Conservation (phyloP, 2,113 vertebrate species). For the Stomatorhinus ivindoensis region DNA sequence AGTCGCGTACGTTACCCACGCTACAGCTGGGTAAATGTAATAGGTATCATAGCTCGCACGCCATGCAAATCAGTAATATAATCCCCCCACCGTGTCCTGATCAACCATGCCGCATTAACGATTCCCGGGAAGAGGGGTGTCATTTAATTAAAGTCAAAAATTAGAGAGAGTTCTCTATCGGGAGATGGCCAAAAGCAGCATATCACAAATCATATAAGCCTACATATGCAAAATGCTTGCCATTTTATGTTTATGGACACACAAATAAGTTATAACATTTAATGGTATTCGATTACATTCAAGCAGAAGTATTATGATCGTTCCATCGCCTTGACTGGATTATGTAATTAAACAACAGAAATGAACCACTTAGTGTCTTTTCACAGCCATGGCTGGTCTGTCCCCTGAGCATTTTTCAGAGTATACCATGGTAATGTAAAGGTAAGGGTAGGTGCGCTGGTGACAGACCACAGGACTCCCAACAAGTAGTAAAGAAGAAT, state of each 20-base stretch:
- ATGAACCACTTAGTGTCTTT: neutral
- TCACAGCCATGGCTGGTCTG: neutral
- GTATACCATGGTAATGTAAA: neutral
- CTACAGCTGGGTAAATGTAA: conserved; percentile 2
- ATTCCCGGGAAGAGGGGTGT: neutral
- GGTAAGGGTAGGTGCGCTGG: neutral
- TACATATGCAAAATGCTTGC: neutral
- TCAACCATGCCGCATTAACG: neutral
- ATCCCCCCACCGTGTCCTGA: neutral
- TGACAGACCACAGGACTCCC: neutral
- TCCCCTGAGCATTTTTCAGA: neutral
- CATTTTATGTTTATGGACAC: neutral
- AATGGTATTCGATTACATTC: neutral
- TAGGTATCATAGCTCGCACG: neutral
- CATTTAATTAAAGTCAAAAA: neutral
- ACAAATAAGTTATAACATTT: neutral
- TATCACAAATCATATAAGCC: neutral
- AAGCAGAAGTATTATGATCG: neutral
- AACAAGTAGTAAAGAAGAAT: neutral
- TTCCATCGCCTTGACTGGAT: neutral
- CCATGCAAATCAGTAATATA: conserved; percentile 2
- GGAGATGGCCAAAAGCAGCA: neutral
- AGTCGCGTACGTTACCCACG: neutral
- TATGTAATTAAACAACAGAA: neutral
- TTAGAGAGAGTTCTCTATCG: neutral